Base-by-base conservation (phyloP, 2,888 invertebrate genomes). In the Empis livida region DNA sequence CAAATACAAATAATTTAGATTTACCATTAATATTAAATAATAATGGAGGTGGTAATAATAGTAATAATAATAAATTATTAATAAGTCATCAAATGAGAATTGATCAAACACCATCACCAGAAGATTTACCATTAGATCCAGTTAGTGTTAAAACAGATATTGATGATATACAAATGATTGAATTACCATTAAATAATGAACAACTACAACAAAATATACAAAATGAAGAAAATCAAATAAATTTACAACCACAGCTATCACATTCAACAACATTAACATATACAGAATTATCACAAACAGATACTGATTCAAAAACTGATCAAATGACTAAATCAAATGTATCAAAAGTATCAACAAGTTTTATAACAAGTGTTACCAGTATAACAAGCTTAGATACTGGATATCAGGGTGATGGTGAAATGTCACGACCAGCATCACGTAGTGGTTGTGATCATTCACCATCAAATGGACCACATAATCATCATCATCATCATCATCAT, bases 321-420 rank as follows among this genome's bases (percentile, higher is more conserved):
- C 60, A 59, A 52, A 73, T 74, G 56, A 72, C 73, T 10, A 80
- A 80, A 63, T 78, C 79, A 3, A 74, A 72, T 63, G 76, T 73
- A 17, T 78, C 77, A 40, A 80, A 82, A 68, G 78, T 81, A 11
- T 79, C 79, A 8, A 83, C 77, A 56, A 85, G 85, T 64, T 87
- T 88, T 60, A 82, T 89, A 16, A 88, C 87, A 3, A 88, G 89
- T 60, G 84, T 89, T 15, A 89, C 89, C n/a, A 89, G 90, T 62
- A 88, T 89, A 51, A 87, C 88, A 27, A 93, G 92, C 67, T 74
- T 91, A 55, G 93, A 94, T 67, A 86, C 84, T n/a, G 93, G 94
- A 39, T 93, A 92, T 70, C 92, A 91, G 70, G 92, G 92, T 10
- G 89, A 89, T 68, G 89, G 89, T 6, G 89, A 89, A 71, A 87